A percentile compares a stretch with the other conserved stretches of the same genome.
Evolutionary conservation across 2,113 vertebrate genomes (phyloP).

Genomic region (Neotoma lepida): DNA sequence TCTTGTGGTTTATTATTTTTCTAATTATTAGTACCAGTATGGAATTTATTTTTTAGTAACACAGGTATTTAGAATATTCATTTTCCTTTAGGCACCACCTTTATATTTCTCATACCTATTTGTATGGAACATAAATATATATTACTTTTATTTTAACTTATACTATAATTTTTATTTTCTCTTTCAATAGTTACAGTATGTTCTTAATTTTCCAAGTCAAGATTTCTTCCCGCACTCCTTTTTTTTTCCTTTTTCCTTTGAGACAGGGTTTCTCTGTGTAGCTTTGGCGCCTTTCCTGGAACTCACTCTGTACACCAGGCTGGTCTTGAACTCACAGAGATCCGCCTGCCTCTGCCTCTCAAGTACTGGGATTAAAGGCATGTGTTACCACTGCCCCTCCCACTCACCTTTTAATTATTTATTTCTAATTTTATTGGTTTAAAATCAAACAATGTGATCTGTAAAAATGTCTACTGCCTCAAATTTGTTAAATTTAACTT

Average conservation of each 20-base stretch:
- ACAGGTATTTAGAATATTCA: slow-evolving; percentile 26
- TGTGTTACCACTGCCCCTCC: background rate
- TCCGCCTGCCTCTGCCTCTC: too few species aligned
- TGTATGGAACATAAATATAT: background rate
- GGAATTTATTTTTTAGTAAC: slow-evolving; percentile 34
- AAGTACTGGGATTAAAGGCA: too few species aligned
- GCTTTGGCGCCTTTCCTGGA: too few species aligned
- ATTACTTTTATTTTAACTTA: slow-evolving; percentile 32
- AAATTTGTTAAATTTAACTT: slow-evolving; percentile 47
- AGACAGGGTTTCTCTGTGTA: too few species aligned
- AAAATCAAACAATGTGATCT: slow-evolving; percentile 39
- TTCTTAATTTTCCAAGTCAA: slow-evolving; percentile 51
- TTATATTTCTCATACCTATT: slow-evolving; percentile 11
- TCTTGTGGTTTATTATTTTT: slow-evolving; percentile 40
- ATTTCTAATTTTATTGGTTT: slow-evolving; percentile 41
- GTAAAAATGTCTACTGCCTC: background rate
- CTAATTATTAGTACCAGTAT: slow-evolving; percentile 56
- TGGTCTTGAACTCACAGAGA: too few species aligned
- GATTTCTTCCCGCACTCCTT: background rate
- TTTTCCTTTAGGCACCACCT: slow-evolving; percentile 47
- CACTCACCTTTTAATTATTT: slow-evolving; percentile 29
- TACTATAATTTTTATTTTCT: background rate
- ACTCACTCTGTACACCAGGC: too few species aligned
- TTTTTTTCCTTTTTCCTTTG: background rate
- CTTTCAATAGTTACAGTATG: slow-evolving; percentile 43